phyloP scores from a whole-genome alignment of 1,140 invertebrate genomes.

The Tribolium madens region DNA sequence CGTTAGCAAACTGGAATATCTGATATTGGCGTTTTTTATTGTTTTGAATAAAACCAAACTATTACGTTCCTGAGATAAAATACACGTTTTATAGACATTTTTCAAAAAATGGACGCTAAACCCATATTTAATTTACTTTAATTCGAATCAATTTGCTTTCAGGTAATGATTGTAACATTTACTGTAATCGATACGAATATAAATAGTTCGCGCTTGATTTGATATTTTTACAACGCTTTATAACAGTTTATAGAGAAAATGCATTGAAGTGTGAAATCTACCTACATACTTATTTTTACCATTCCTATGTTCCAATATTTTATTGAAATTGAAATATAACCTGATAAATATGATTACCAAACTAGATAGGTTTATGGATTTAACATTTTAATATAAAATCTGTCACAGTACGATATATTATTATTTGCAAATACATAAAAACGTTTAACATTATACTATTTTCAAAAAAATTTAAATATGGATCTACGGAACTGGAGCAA shows the following conservation, averaged over 20 bases:
- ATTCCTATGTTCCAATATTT: not conserved
- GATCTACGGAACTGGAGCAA: too few species aligned
- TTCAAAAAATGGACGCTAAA: not conserved
- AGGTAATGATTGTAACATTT: not conserved
- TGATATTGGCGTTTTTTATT: not conserved
- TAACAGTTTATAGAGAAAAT: constrained; percentile 13
- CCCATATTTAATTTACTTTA: not conserved
- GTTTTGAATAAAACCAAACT: not conserved
- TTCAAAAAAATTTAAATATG: too few species aligned
- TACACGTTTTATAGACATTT: not conserved
- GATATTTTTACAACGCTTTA: not conserved
- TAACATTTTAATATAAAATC: not conserved
- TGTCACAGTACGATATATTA: not conserved
- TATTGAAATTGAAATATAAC: not conserved
- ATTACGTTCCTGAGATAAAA: not conserved
- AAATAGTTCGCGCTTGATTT: constrained; percentile 6
- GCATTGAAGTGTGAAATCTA: not conserved
- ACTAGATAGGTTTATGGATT: not conserved
- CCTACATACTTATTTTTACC: not conserved
- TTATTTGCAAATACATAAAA: not conserved
- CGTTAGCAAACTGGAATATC: not conserved
- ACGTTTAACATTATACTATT: too few species aligned
- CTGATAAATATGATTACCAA: not conserved
- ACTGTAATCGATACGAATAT: not conserved
- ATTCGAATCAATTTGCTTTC: not conserved